Percentiles rank a stretch among this genome's conserved stretches.
phyloP scores from a whole-genome alignment of 2,797 vertebrate species.

The Pogonophryne albipinna region DNA sequence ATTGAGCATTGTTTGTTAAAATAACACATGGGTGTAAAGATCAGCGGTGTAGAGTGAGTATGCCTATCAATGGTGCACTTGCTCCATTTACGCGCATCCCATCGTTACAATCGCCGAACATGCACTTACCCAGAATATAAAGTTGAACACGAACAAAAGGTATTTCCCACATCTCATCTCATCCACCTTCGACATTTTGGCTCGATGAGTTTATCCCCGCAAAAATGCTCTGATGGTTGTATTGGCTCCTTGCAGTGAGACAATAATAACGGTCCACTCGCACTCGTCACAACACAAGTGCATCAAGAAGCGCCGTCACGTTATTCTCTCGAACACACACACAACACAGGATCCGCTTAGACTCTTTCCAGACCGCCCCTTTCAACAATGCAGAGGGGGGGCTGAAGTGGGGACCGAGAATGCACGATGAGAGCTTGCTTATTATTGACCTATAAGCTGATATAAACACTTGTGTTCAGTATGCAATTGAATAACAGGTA shows the following conservation, averaged over 20 bases:
- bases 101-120: not conserved
- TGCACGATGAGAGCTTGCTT: conserved; percentile 38
- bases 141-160: conserved; percentile 95
- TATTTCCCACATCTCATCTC: conserved; percentile 95
- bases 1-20: not conserved
- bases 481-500: not conserved
- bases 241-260: conserved; percentile 40
- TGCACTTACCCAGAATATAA: conserved; percentile 95
- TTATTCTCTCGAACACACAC: conserved; percentile 19
- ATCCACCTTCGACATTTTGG: conserved; percentile 90
- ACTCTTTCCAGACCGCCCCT: conserved; percentile 84
- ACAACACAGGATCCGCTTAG: conserved; percentile 73
- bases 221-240: conserved; percentile 12
- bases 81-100: conserved; percentile 49
- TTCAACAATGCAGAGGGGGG: conserved; percentile 71
- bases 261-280: conserved; percentile 58
- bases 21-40: conserved; percentile 29
- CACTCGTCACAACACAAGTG: conserved; percentile 54
- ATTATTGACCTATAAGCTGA: not conserved
- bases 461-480: not conserved
- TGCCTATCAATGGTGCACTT: conserved; percentile 61
- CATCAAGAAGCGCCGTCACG: conserved; percentile 46
- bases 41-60: not conserved
- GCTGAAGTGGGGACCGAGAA: conserved; percentile 62
- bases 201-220: conserved; percentile 8